Percentiles rank a stretch among this genome's conserved stretches.
These are phyloP conservation scores for Rana temporaria DNA, from an alignment of 2,113 vertebrate genomes.

Conservation along the genomic window DNA sequence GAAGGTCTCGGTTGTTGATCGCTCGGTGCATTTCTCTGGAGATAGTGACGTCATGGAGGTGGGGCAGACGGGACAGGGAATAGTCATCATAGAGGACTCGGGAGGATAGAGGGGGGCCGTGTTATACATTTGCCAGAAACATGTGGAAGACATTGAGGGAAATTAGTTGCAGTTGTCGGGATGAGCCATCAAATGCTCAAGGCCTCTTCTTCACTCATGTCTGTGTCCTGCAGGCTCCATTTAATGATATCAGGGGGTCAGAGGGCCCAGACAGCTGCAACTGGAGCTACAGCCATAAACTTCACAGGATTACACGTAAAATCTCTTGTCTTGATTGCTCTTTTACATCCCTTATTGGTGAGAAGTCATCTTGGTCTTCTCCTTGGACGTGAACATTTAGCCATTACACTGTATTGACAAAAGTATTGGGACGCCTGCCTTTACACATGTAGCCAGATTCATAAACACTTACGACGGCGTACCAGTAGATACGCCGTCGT, in stretches of 20 bases:
- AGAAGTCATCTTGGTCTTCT: too few species aligned
- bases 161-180: not conserved
- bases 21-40: not conserved
- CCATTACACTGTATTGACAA: too few species aligned
- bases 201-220: not conserved
- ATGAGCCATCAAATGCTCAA: not conserved
- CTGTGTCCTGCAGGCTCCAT: not conserved
- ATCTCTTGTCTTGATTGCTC: too few species aligned
- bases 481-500: too few species aligned
- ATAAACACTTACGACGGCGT: too few species aligned
- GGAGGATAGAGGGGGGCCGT: slow-evolving; percentile 1
- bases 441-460: too few species aligned
- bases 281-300: not conserved
- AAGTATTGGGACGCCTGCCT: too few species aligned
- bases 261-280: not conserved
- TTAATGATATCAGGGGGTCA: slow-evolving; percentile 28
- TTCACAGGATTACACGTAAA: too few species aligned
- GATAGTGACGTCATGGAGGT: slow-evolving; percentile 10
- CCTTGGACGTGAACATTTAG: too few species aligned
- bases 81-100: not conserved
- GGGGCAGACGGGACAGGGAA: slow-evolving; percentile 11
- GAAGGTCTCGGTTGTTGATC: not conserved
- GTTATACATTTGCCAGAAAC: not conserved
- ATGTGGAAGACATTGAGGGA: slow-evolving; percentile 45
- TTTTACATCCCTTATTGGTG: too few species aligned